phyloP scores from a whole-genome alignment of 1,140 invertebrate genomes.

The Drosophila mojavensis region DNA sequence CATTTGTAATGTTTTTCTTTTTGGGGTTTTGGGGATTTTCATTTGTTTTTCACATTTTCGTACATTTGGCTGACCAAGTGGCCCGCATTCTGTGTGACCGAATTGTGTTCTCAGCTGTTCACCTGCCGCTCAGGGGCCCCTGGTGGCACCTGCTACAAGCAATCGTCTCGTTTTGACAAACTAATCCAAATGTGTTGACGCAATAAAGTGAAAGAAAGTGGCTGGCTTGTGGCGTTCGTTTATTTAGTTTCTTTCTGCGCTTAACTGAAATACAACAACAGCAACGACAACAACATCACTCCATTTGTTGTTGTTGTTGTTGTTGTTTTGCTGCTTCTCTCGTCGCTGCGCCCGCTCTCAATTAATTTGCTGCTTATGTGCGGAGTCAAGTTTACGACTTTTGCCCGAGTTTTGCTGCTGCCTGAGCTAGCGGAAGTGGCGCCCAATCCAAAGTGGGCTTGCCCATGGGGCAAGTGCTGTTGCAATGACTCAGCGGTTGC shows the following conservation, averaged over 20 bases:
- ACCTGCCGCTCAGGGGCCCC: conserved; percentile 31
- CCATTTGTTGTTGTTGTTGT: background rate
- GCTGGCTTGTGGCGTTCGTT: conserved; percentile 30
- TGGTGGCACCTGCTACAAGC: conserved; percentile 65
- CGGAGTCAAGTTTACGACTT: conserved; percentile 34
- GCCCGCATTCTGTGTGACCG: conserved; percentile 31
- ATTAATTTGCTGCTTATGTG: conserved; percentile 61
- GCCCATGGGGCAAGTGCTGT: conserved; percentile 22
- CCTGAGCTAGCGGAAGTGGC: conserved; percentile 45
- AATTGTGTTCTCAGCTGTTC: conserved; percentile 31
- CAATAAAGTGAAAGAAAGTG: conserved; percentile 77
- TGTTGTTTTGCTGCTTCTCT: conserved; percentile 5
- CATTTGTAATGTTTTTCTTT: background rate
- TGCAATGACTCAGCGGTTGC: conserved; percentile 14
- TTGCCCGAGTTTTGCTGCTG: conserved; percentile 33
- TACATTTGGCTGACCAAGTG: conserved; percentile 21
- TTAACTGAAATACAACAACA: conserved; percentile 27
- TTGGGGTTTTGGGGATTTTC: conserved; percentile 25
- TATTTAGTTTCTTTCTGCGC: conserved; percentile 59
- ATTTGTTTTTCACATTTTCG: conserved; percentile 11
- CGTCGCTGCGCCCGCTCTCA: conserved; percentile 31
- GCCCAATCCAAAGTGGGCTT: conserved; percentile 18
- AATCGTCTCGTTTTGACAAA: conserved; percentile 52
- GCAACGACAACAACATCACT: conserved; percentile 13
- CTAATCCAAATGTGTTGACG: conserved; percentile 61